Conservation (phyloP, 2,113 vertebrate species). For the Oreochromis tanganicae region DNA sequence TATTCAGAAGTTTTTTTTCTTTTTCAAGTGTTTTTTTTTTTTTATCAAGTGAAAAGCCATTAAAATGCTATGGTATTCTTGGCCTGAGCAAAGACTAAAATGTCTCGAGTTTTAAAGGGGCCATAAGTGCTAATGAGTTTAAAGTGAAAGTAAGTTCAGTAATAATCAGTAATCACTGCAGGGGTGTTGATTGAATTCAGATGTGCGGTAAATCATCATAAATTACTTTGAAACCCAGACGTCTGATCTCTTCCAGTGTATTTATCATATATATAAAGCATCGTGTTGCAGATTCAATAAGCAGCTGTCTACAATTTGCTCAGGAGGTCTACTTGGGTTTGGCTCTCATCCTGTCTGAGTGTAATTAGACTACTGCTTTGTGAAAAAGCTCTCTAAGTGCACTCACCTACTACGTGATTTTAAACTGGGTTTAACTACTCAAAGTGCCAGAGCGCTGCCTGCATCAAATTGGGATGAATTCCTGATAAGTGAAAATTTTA, state of each 20-base stretch:
- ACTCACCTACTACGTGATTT: constrained; percentile 15
- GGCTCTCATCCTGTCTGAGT: background rate
- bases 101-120: background rate
- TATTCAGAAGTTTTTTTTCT: background rate
- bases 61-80: background rate
- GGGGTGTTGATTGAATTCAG: background rate
- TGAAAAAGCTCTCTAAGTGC: background rate
- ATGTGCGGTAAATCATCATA: background rate
- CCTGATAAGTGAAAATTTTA: constrained; percentile 11
- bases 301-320: background rate
- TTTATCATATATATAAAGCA: background rate
- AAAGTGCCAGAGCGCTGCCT: background rate
- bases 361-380: constrained; percentile 19
- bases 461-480: background rate
- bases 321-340: constrained; percentile 7
- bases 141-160: background rate
- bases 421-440: constrained; percentile 7
- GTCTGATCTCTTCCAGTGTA: background rate
- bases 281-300: background rate
- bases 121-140: background rate
- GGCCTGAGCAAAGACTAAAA: background rate
- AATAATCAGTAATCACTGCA: background rate
- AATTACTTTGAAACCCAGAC: background rate
- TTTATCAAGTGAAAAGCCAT: background rate
- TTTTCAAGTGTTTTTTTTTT: background rate